Evolutionary conservation across 2,113 vertebrate species (phyloP).

Genomic region (Ctenomys sociabilis): DNA sequence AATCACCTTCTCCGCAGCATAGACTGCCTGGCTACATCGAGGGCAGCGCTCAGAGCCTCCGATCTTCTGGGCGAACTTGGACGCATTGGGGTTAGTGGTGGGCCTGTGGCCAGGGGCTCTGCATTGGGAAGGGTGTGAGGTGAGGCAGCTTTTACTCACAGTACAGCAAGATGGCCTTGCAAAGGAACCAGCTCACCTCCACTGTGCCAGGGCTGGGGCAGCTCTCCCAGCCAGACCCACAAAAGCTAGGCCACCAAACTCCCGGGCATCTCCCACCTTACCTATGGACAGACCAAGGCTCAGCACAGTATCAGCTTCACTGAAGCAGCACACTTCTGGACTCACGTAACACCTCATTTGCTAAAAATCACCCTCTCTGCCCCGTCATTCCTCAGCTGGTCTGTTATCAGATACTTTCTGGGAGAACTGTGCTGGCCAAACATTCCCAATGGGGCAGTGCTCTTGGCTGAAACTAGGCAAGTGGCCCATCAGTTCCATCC

Average conservation of each 20-base stretch:
- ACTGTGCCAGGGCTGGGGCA: neutral
- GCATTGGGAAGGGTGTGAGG: rapidly evolving
- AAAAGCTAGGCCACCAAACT: neutral
- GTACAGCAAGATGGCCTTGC: rapidly evolving
- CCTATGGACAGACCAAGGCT: neutral
- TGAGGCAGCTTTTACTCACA: neutral
- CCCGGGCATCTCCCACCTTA: neutral
- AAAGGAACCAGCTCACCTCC: neutral
- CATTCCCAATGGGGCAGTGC: neutral
- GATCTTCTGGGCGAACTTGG: slow-evolving; percentile 92
- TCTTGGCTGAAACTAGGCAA: neutral
- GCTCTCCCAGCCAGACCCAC: neutral
- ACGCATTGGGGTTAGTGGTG: slow-evolving; percentile 91
- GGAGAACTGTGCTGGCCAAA: slow-evolving; percentile 7
- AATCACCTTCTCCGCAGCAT: slow-evolving; percentile 95
- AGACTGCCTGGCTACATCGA: slow-evolving; percentile 93
- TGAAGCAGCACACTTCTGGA: neutral
- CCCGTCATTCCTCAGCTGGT: neutral
- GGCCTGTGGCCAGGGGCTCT: slow-evolving; percentile 88
- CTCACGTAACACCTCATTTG: neutral
- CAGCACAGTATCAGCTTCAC: neutral
- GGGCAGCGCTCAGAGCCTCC: slow-evolving; percentile 92
- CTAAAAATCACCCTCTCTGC: neutral
- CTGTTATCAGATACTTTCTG: neutral
- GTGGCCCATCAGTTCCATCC: neutral